These are phyloP conservation scores for Aix galericulata DNA, from an alignment of 2,113 vertebrate species.

Conservation along the genomic window DNA sequence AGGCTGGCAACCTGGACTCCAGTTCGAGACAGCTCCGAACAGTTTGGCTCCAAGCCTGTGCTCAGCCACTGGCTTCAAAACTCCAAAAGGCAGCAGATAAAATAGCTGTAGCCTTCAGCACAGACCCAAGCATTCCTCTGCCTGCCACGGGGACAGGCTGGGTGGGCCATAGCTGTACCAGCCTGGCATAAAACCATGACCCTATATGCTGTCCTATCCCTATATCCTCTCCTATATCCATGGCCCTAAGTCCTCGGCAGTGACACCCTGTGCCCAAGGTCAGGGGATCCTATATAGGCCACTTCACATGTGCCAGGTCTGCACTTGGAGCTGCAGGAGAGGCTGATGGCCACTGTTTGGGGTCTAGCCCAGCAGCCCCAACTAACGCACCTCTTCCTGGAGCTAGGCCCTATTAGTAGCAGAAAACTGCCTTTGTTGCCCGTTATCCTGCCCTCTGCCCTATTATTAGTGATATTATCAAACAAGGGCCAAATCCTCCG, in stretches of 20 bases:
- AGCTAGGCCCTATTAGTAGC: not conserved
- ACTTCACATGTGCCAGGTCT: not conserved
- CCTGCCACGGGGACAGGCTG: not conserved
- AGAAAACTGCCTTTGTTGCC: not conserved
- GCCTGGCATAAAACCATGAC: rapidly evolving
- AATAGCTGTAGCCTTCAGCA: not conserved
- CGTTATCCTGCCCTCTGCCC: not conserved
- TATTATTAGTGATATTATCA: not conserved
- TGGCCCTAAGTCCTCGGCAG: not conserved
- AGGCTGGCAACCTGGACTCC: not conserved
- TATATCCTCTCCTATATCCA: not conserved
- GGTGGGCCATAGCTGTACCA: not conserved
- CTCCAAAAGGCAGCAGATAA: not conserved
- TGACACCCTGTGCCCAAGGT: not conserved
- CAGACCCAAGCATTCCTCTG: rapidly evolving
- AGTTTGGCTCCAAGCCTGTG: not conserved
- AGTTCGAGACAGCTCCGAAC: not conserved
- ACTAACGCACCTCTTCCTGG: not conserved
- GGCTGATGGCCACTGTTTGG: not conserved
- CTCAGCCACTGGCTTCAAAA: not conserved
- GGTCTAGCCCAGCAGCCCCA: not conserved
- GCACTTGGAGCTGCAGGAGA: not conserved
- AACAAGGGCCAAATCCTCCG: not conserved
- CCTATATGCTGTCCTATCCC: not conserved
- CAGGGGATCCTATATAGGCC: not conserved